Base-by-base conservation (phyloP, 2,797 vertebrate genomes). In the Phrynocephalus vlangalii region DNA sequence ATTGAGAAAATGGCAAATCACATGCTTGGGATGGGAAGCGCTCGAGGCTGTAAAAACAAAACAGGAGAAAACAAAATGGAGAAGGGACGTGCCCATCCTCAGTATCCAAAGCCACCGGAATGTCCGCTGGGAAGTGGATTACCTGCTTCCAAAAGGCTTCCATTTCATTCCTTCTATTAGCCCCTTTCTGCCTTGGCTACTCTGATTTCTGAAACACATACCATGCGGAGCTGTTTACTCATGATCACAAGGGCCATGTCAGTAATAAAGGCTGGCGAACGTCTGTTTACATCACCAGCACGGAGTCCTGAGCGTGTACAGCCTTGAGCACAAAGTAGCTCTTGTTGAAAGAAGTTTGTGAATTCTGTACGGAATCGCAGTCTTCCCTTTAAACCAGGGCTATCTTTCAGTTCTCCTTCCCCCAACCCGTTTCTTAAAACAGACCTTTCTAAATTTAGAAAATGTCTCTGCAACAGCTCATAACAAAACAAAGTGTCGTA, bases 401-500 rank as follows among this genome's bases (percentile, higher is more conserved):
- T 63, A 22, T 24, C 52, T 28, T 79, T 1, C 1, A 13, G 50
- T 56, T 83, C 13, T 83, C 16, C 9, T 38, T 63, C 30, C 16
- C 24, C 3, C 38, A 24, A 10, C 1, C 38, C 9, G 28, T 56
- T 73, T 13, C 30, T 15, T 73, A 24, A 70, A 52, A 79, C 3
- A 38, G 22, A 71, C 72, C 24, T 3, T 73, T n/a, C 56, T 82
- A 68, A 82, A 52, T 75, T 67, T 16, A 76, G 80, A 82, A 82
- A 76, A 71, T 13, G 28, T 28, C 44, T 63, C 50, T 66, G 20
- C 4, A 88, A 88, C 78, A 86, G 30, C 86, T 91, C 0, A 91
- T 90, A 91, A 48, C 15, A 68, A 33, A 48, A 63, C 26, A 76
- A 85, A 79, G 33, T 89, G 60, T 85, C 83, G 84, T 85, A 92